Conservation (phyloP, 2,113 vertebrate genomes). For the Mormoops blainvillei region DNA sequence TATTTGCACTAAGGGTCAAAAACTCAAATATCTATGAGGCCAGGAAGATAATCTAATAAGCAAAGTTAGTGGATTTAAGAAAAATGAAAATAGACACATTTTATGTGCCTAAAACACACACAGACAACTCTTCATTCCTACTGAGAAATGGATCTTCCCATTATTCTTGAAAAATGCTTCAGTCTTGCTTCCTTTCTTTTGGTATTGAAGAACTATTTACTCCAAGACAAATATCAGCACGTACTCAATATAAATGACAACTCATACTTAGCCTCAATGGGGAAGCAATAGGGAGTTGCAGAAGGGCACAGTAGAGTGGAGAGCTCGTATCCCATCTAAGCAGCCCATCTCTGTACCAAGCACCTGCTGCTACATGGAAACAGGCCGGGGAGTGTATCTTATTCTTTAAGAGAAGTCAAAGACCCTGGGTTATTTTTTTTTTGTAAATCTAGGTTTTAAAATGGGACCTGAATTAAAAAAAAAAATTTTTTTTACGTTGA, state of each 20-base stretch:
- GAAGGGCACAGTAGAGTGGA: not conserved
- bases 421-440: not conserved
- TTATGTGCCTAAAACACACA: not conserved
- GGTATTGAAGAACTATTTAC: not conserved
- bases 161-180: not conserved
- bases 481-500: not conserved
- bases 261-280: not conserved
- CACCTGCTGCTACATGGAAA: not conserved
- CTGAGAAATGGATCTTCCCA: not conserved
- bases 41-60: not conserved
- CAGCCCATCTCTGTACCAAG: not conserved
- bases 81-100: not conserved
- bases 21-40: not conserved
- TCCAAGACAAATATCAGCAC: not conserved
- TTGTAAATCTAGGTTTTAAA: not conserved
- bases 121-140: not conserved
- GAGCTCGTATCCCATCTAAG: not conserved
- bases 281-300: not conserved
- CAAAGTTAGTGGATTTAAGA: not conserved
- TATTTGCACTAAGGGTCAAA: not conserved
- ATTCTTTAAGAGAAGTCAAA: not conserved
- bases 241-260: not conserved
- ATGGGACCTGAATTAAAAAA: not conserved
- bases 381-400: not conserved
- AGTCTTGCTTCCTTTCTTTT: not conserved